Evolutionary conservation across 2,797 vertebrate species (phyloP), one percentile per base, ranked within the genome.

Genomic region (Chelon auratus): DNA sequence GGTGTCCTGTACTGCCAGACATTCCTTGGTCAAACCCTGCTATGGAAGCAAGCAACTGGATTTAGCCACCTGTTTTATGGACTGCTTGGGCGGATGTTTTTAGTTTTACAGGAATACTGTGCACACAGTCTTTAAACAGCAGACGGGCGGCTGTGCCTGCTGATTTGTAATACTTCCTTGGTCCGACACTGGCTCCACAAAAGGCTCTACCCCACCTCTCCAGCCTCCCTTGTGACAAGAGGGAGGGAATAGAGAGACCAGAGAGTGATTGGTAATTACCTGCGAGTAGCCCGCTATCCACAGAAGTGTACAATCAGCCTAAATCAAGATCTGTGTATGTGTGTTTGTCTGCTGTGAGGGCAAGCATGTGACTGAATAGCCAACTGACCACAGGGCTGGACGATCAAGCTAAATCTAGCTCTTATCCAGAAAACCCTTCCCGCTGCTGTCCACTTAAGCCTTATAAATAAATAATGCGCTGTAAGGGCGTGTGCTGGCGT

Each of bases 381-480:
- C 80, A 66, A 78, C 80, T 92, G 89, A 92, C 90, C 91, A 89
- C 84, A 91, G 78, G 43, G 91, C 77, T 90, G 88, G 88, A 91
- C 87, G 89, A 85, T 87, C 57, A 77, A 75, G 83, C 85, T 90
- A 90, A 91, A 92, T 91, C 84, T 56, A 92, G 89, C 79, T 91
- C 90, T 88, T 78, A 86, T 80, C 60, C 84, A 87, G 77, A 89
- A 85, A 87, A 84, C 61, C 81, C 56, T 84, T 85, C 75, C 88
- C 77, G 75, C 68, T 74, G 78, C 86, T 42, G 53, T 81, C 85
- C 91, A 93, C 89, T 92, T 92, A 90, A 83, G 79, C 77, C 18
- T 39, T 75, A 90, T 94, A 84, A 93, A 94, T 92, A 92, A 93
- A 87, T 93, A 78, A 93, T 90, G 83, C 39, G 48, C 52, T 82